These are phyloP conservation scores for Seira ritae DNA, from an alignment of 2,888 invertebrate genomes.

Conservation along the genomic window DNA sequence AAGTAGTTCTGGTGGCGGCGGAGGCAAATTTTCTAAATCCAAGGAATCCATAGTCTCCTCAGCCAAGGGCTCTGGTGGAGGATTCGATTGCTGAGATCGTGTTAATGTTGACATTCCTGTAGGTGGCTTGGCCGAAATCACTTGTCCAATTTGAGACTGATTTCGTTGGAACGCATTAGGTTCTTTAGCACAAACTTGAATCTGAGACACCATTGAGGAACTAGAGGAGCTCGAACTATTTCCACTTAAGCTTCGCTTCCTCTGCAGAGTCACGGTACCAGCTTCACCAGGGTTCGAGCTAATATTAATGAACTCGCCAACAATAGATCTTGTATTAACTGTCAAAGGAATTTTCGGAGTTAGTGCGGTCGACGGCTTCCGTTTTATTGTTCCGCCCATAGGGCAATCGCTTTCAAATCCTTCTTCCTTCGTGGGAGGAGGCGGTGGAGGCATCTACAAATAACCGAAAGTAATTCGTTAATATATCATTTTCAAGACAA, in stretches of 20 bases:
- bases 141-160: conserved; percentile 25
- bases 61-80: conserved; percentile 79
- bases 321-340: conserved; percentile 89
- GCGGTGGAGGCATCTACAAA: conserved; percentile 78
- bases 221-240: conserved; percentile 67
- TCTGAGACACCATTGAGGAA: conserved; percentile 69
- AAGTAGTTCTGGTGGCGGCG: conserved; percentile 74
- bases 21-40: conserved; percentile 73
- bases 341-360: conserved; percentile 93
- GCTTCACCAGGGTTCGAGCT: conserved; percentile 72
- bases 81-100: conserved; percentile 78
- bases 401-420: conserved; percentile 77
- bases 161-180: conserved; percentile 36
- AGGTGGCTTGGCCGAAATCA: conserved; percentile 55
- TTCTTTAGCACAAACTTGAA: conserved; percentile 53
- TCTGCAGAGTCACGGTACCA: conserved; percentile 72
- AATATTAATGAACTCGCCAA: conserved; percentile 87
- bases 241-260: conserved; percentile 71
- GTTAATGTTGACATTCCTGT: conserved; percentile 33
- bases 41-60: conserved; percentile 66
- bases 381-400: conserved; percentile 84
- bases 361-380: conserved; percentile 85
- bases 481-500: conserved; percentile 8
- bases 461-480: not conserved
- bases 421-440: conserved; percentile 83